Evolutionary conservation across 1,140 invertebrate genomes (phyloP).

Genomic region (Conus ventricosus): DNA sequence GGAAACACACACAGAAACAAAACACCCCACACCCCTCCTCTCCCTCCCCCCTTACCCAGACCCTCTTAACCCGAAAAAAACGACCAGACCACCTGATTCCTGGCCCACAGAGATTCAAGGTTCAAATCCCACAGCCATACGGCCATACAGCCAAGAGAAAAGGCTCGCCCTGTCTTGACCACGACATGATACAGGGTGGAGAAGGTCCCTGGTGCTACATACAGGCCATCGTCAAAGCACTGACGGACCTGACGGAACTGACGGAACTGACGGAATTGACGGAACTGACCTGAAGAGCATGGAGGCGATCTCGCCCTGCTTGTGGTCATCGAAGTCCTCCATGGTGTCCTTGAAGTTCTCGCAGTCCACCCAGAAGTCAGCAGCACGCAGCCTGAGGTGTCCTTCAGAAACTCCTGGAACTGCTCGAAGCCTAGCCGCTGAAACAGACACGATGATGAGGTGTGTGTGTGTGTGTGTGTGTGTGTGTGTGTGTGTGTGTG

Average conservation of each 20-base stretch:
- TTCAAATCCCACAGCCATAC: too few species aligned
- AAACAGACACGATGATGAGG: background rate
- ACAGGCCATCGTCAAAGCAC: too few species aligned
- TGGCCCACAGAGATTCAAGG: conserved; percentile 64
- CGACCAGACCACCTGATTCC: background rate
- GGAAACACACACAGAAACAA: background rate
- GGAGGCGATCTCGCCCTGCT: conserved; percentile 66
- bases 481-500: too few species aligned
- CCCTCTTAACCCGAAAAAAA: too few species aligned
- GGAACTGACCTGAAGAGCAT: conserved; percentile 66
- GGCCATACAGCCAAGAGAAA: too few species aligned
- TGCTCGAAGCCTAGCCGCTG: conserved; percentile 69
- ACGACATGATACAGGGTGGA: too few species aligned
- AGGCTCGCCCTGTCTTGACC: too few species aligned
- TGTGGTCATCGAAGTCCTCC: conserved; percentile 70
- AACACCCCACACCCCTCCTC: too few species aligned
- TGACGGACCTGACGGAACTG: too few species aligned
- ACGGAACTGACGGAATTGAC: background rate
- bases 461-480: background rate
- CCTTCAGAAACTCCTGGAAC: conserved; percentile 68
- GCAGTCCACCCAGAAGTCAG: conserved; percentile 75
- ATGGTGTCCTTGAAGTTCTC: conserved; percentile 73
- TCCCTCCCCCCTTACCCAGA: too few species aligned
- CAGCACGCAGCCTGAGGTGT: conserved; percentile 66
- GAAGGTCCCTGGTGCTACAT: too few species aligned